Evolutionary conservation across 1,140 invertebrate genomes (phyloP).

Genomic region (Drosophila burlai): DNA sequence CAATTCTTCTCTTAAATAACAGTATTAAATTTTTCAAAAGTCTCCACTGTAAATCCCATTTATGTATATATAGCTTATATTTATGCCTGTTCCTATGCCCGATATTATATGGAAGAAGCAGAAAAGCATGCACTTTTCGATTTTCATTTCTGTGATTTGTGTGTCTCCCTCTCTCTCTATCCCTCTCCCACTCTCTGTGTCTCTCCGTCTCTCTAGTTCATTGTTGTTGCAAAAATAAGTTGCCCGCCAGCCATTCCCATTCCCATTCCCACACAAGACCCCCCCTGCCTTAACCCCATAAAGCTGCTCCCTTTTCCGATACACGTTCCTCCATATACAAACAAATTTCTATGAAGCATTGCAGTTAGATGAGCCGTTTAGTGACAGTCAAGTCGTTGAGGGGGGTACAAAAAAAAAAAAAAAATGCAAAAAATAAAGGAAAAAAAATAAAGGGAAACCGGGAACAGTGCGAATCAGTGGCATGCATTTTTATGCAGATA

Average conservation of each 20-base stretch:
- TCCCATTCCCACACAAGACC: constrained; percentile 14
- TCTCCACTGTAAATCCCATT: constrained; percentile 3
- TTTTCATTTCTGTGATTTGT: constrained; percentile 80
- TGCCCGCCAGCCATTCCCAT: constrained; percentile 44
- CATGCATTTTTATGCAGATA: constrained; percentile 50
- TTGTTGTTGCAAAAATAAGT: constrained; percentile 82
- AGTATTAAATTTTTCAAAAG: neutral
- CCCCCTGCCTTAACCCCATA: constrained; percentile 16
- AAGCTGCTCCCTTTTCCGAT: constrained; percentile 16
- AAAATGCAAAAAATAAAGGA: neutral
- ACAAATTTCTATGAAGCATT: constrained; percentile 84
- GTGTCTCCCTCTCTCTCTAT: neutral
- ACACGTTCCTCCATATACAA: constrained; percentile 48
- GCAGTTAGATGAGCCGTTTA: constrained; percentile 84
- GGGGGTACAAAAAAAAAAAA: constrained; percentile 10
- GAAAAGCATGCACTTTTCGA: constrained; percentile 72
- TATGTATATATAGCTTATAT: constrained; percentile 7
- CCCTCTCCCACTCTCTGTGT: neutral
- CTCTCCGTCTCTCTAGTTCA: constrained; percentile 41
- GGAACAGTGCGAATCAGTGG: constrained; percentile 45
- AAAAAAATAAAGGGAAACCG: neutral
- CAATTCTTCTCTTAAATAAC: neutral
- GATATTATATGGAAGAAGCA: constrained; percentile 54
- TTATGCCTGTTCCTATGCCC: constrained; percentile 29
- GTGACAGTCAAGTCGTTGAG: constrained; percentile 77